phyloP scores from a whole-genome alignment of 2,888 invertebrate genomes.

The Amaurobius ferox region DNA sequence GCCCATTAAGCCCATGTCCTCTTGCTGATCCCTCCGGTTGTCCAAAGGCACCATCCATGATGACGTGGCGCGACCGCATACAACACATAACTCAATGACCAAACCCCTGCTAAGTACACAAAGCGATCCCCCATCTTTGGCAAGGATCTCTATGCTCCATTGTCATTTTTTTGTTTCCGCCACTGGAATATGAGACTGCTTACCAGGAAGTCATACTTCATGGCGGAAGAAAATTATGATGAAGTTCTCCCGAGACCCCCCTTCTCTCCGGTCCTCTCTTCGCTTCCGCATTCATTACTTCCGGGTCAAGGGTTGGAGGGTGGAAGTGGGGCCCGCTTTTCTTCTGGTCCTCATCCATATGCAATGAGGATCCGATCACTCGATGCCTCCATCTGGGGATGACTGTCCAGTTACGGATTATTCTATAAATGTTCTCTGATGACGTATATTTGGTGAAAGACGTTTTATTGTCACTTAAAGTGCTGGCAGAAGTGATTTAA shows the following conservation, averaged over 20 bases:
- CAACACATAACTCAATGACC: constrained; percentile 50
- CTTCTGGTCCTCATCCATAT: constrained; percentile 58
- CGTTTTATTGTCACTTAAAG: constrained; percentile 16
- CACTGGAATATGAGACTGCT: constrained; percentile 17
- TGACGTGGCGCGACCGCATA: constrained; percentile 28
- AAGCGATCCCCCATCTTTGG: constrained; percentile 1
- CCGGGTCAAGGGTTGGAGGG: constrained; percentile 62
- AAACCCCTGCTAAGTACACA: constrained; percentile 37
- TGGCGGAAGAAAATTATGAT: constrained; percentile 51
- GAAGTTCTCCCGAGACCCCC: constrained; percentile 22
- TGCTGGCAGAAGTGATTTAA: constrained; percentile 5
- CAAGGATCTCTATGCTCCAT: constrained; percentile 20
- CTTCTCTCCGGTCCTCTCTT: constrained; percentile 11
- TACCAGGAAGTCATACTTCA: constrained; percentile 59
- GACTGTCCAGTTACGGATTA: constrained; percentile 14
- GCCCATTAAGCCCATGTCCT: constrained; percentile 53
- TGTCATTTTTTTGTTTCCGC: constrained; percentile 52
- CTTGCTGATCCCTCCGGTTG: constrained; percentile 40
- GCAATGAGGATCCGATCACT: constrained; percentile 37
- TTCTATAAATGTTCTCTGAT: constrained; percentile 18
- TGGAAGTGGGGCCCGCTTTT: constrained; percentile 20
- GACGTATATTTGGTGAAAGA: constrained; percentile 9
- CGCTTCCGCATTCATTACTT: constrained; percentile 64
- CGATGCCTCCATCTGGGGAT: constrained; percentile 5
- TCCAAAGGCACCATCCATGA: constrained; percentile 24